phyloP scores from a whole-genome alignment of 2,113 vertebrate species.

The Helogale parvula region DNA sequence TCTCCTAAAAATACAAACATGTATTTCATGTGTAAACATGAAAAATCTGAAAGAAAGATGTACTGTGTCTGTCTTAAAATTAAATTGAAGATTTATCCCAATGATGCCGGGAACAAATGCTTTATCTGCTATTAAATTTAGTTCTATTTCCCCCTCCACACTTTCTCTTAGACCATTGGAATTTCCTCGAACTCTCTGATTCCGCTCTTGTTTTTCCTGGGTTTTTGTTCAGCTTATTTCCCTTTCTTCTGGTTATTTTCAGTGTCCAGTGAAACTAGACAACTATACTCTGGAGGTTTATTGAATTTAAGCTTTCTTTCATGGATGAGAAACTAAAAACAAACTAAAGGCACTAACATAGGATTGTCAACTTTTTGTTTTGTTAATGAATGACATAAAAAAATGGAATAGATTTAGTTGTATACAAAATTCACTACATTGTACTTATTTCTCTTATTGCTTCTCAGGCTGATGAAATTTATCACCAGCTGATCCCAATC shows the following conservation, averaged over 20 bases:
- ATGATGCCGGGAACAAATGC: neutral
- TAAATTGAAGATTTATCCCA: neutral
- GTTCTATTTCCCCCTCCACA: neutral
- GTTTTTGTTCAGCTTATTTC: neutral
- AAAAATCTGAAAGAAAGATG: neutral
- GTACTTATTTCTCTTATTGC: neutral
- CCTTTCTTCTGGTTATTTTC: constrained; percentile 34
- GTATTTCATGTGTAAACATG: neutral
- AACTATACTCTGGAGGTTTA: neutral
- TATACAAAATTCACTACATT: neutral
- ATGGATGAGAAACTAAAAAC: neutral
- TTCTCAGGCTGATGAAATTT: neutral
- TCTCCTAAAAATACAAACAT: neutral
- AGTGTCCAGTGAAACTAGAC: neutral
- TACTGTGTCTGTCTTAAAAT: neutral
- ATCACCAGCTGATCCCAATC: neutral
- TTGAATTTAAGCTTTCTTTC: constrained; percentile 21
- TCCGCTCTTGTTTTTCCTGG: neutral
- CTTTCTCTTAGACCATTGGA: neutral
- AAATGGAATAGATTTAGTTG: neutral
- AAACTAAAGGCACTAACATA: neutral
- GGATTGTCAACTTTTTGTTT: neutral
- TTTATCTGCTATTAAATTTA: constrained; percentile 30
- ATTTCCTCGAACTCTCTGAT: constrained; percentile 28
- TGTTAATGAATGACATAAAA: neutral